Percentiles rank a stretch among this genome's conserved stretches.
Conservation (phyloP, 2,888 invertebrate genomes). For the Hydraecia micacea region DNA sequence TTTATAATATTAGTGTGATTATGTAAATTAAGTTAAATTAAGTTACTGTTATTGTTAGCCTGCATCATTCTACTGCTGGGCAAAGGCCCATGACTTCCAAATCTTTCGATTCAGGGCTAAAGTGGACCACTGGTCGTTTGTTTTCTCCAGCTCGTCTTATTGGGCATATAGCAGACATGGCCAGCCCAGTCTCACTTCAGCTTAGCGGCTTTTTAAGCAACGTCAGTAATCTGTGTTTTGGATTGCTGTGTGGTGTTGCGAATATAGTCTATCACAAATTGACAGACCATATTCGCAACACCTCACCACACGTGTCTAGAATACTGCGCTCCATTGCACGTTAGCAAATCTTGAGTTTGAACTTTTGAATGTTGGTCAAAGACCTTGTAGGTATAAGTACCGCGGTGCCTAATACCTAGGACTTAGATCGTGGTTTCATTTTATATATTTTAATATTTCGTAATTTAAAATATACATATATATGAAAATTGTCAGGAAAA, state of each 20-base stretch:
- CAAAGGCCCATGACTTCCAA: background rate
- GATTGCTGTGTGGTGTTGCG: no score
- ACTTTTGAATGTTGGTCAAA: background rate
- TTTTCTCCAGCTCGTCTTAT: no score
- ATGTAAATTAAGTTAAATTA: constrained; percentile 3
- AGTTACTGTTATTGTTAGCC: background rate
- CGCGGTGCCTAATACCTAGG: background rate
- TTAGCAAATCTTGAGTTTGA: background rate
- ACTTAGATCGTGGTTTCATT: background rate
- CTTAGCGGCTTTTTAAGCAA: background rate
- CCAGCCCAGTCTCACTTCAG: background rate
- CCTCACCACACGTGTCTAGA: no score
- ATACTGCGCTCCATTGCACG: background rate
- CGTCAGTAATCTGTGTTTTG: no score
- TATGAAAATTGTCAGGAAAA: background rate
- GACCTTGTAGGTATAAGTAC: no score
- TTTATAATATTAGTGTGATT: background rate
- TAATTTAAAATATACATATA: background rate
- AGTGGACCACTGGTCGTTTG: no score
- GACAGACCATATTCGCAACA: no score
- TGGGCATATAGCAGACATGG: background rate
- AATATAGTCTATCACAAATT: no score
- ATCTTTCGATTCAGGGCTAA: no score
- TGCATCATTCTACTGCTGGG: background rate
- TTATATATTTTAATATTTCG: background rate